phyloP scores from a whole-genome alignment of 2,113 vertebrate species.

The Nipponia nippon region DNA sequence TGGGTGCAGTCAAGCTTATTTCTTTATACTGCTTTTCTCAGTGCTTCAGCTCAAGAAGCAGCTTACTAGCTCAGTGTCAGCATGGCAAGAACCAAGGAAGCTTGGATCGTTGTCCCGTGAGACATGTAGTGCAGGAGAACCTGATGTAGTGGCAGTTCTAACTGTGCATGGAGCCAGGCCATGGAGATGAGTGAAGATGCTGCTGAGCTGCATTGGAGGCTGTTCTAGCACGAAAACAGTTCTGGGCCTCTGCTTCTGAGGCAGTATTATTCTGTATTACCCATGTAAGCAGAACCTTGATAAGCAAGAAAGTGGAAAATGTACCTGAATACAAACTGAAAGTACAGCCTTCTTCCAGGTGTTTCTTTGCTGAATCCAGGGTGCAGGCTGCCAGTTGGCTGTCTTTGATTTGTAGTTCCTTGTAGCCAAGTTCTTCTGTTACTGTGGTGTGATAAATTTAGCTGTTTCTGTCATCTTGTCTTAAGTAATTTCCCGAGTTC shows the following conservation, averaged over 20 bases:
- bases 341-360: neutral
- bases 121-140: neutral
- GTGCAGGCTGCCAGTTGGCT: neutral
- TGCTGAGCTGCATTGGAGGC: neutral
- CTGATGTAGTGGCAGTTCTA: neutral
- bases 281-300: neutral
- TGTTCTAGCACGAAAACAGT: neutral
- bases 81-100: neutral
- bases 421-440: neutral
- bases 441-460: neutral
- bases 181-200: neutral
- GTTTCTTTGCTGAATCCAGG: neutral
- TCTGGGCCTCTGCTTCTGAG: neutral
- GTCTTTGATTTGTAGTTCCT: neutral
- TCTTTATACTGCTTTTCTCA: neutral
- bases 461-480: neutral
- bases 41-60: neutral
- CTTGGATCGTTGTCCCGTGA: neutral
- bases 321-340: neutral
- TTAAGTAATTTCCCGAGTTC: neutral
- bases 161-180: neutral
- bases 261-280: neutral
- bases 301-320: neutral
- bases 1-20: neutral
- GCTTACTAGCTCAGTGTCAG: neutral